phyloP scores from a whole-genome alignment of 2,113 vertebrate species.

The Dendropsophus ebraccatus region DNA sequence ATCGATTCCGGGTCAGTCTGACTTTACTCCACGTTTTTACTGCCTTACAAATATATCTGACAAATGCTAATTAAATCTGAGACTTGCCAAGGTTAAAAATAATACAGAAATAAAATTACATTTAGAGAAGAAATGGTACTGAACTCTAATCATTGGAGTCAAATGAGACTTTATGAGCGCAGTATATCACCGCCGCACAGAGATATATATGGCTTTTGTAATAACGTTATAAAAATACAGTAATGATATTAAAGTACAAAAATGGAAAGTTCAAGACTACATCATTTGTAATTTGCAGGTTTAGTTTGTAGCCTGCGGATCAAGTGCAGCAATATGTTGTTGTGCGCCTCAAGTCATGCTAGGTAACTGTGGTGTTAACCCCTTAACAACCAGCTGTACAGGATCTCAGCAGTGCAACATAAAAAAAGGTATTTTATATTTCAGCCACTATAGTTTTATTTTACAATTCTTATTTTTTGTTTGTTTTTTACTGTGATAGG shows the following conservation, averaged over 20 bases:
- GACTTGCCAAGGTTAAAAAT: constrained; percentile 56
- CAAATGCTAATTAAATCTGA: constrained; percentile 54
- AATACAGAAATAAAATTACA: constrained; percentile 56
- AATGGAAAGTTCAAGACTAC: not conserved
- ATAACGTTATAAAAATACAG: constrained; percentile 21
- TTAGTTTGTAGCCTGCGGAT: too few species aligned
- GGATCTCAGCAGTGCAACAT: too few species aligned
- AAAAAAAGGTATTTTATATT: too few species aligned
- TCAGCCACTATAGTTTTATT: too few species aligned
- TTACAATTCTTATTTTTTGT: too few species aligned
- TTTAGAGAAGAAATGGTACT: constrained; percentile 47
- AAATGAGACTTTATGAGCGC: constrained; percentile 49
- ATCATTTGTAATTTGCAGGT: constrained; percentile 16
- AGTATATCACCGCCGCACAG: constrained; percentile 16
- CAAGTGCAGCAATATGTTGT: not conserved
- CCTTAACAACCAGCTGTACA: not conserved
- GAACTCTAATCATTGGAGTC: constrained; percentile 48
- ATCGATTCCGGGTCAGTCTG: constrained; percentile 27
- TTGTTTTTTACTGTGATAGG: too few species aligned
- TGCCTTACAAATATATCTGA: constrained; percentile 46
- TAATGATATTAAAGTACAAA: not conserved
- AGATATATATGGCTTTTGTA: constrained; percentile 33
- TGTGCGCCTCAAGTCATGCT: not conserved
- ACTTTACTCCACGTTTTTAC: constrained; percentile 10
- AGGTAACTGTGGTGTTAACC: not conserved